Percentiles rank a stretch among this genome's conserved stretches.
These are phyloP conservation scores for Dimorphilus gyrociliatus DNA, from an alignment of 2,888 invertebrate species.

Conservation along the genomic window DNA sequence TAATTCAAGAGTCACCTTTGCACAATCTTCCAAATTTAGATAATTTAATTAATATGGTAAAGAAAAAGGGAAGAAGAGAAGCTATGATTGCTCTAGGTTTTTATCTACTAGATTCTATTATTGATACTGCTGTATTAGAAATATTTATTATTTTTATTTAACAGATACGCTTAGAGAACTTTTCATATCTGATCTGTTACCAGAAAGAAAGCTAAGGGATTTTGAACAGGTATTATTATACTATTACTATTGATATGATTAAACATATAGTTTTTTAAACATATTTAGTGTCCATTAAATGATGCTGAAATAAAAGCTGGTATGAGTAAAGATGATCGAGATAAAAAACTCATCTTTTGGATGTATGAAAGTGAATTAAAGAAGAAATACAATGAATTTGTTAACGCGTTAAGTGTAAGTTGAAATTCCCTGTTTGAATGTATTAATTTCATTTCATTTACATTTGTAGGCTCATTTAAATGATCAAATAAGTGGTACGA, in stretches of 20 bases:
- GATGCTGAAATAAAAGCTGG: slow-evolving; percentile 38
- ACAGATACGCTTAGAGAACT: slow-evolving; percentile 61
- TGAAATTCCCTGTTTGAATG: no score
- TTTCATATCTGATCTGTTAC: slow-evolving; percentile 48
- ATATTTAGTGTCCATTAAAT: slow-evolving; percentile 31
- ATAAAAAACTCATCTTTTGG: slow-evolving; percentile 46
- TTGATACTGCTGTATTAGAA: slow-evolving; percentile 4
- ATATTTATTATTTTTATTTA: slow-evolving; percentile 18
- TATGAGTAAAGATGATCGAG: slow-evolving; percentile 43
- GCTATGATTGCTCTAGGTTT: slow-evolving; percentile 45
- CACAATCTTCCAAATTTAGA: slow-evolving; percentile 55
- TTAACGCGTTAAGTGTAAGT: slow-evolving; percentile 50
- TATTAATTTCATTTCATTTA: no score
- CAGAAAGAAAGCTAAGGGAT: slow-evolving; percentile 27
- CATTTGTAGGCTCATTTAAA: slow-evolving; percentile 45
- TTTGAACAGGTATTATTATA: slow-evolving; percentile 33
- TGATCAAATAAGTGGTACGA: slow-evolving; percentile 60
- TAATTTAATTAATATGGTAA: slow-evolving; percentile 56
- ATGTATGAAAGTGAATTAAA: slow-evolving; percentile 75
- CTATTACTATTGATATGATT: not conserved
- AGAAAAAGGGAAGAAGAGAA: slow-evolving; percentile 55
- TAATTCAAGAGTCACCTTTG: slow-evolving; percentile 68
- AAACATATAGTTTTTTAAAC: not conserved
- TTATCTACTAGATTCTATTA: slow-evolving; percentile 5
- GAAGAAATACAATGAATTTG: slow-evolving; percentile 53